phyloP scores from a whole-genome alignment of 2,888 invertebrate species.

The Marasmarcha lunaedactyla region DNA sequence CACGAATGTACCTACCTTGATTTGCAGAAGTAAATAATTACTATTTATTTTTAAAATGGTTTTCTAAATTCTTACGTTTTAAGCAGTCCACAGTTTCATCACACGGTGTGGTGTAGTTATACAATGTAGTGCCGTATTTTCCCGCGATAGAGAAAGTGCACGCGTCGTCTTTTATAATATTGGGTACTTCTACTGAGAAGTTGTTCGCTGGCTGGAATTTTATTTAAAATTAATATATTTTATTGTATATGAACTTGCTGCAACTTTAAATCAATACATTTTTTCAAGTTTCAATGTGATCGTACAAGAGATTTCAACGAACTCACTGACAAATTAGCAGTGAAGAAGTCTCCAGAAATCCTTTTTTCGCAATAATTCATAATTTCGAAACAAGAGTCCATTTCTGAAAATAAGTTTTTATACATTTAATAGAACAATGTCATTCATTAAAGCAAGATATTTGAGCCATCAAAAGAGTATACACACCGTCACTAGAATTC shows the following conservation, averaged over 20 bases:
- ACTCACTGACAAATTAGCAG: slow-evolving; percentile 23
- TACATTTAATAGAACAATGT: slow-evolving; percentile 14
- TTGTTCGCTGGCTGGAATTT: slow-evolving; percentile 26
- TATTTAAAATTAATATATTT: no score
- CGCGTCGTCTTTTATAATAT: slow-evolving; percentile 20
- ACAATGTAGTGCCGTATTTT: slow-evolving; percentile 21
- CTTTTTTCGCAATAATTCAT: slow-evolving; percentile 23
- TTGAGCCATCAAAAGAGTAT: no score
- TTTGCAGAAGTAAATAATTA: no score
- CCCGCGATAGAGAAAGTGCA: slow-evolving; percentile 30
- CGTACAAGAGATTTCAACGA: no score
- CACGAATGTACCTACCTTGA: no score
- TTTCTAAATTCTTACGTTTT: no score
- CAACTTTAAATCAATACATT: no score
- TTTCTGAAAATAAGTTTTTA: slow-evolving; percentile 18
- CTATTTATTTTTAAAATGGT: no score
- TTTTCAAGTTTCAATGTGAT: no score
- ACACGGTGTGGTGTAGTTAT: slow-evolving; percentile 28
- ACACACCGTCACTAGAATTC: slow-evolving; percentile 31
- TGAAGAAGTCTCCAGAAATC: slow-evolving; percentile 1
- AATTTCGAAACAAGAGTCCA: slow-evolving; percentile 22
- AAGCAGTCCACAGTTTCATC: slow-evolving; percentile 5
- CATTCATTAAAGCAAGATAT: slow-evolving; percentile 15
- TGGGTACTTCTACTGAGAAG: slow-evolving; percentile 15
- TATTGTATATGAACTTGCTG: no score